Evolutionary conservation across 2,797 vertebrate species (phyloP).

Genomic region (Karalla daura): DNA sequence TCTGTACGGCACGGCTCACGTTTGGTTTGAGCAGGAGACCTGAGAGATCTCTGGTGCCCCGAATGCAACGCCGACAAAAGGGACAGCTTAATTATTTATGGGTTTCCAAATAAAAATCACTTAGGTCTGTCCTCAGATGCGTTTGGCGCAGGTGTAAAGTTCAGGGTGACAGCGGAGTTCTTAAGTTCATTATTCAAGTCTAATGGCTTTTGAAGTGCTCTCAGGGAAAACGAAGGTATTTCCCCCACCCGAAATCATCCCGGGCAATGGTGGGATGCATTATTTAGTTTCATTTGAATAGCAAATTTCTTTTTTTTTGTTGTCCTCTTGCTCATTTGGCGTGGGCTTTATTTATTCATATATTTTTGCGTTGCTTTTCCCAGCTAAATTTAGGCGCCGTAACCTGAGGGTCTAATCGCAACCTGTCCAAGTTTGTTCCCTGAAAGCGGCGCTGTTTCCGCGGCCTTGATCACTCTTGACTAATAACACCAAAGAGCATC

Average conservation of each 20-base stretch:
- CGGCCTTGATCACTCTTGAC: not conserved
- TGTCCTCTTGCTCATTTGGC: conserved; percentile 13
- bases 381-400: too few species aligned
- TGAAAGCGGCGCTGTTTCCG: not conserved
- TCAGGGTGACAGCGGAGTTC: conserved; percentile 54
- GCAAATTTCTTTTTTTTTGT: not conserved
- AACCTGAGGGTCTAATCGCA: too few species aligned
- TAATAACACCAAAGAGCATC: conserved; percentile 1
- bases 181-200: conserved; percentile 55
- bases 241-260: conserved; percentile 53
- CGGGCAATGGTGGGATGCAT: conserved; percentile 41
- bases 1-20: not conserved
- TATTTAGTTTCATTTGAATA: conserved; percentile 50
- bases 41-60: conserved; percentile 10
- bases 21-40: conserved; percentile 23
- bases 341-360: too few species aligned
- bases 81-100: conserved; percentile 61
- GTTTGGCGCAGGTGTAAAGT: conserved; percentile 49
- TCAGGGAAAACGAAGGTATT: conserved; percentile 57
- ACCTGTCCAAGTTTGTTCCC: not conserved
- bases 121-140: conserved; percentile 37
- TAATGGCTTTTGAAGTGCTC: conserved; percentile 59
- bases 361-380: too few species aligned
- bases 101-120: conserved; percentile 57
- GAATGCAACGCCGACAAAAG: conserved; percentile 32